Evolutionary conservation across 2,797 vertebrate genomes (phyloP), one percentile per base, ranked within the genome.

Genomic region (Phoebastria nigripes): DNA sequence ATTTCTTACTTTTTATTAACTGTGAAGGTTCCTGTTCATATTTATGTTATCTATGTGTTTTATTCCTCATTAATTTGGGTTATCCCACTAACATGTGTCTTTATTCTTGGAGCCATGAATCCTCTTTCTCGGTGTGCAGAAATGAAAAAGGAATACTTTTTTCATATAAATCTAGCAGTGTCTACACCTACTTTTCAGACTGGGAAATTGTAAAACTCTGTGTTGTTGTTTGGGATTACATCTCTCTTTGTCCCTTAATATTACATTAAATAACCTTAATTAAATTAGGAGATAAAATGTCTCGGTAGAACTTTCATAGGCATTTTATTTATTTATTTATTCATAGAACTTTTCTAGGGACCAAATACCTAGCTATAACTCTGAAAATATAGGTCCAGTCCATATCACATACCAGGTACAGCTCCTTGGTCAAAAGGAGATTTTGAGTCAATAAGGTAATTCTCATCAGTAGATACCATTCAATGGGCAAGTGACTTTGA

Each of bases 361-460:
- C 26, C 6, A 67, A 94, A 74, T 67, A 61, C 3, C 5, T 51
- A 21, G 2, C 3, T 39, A 12, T 41, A 86, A 49, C 4, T 70
- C 21, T 41, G 16, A 62, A 61, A 89, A 25, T 1, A 16, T 37
- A 74, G 6, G 24, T 78, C 46, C 15, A 56, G 24, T 78, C 46
- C 15, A 56, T 67, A 52, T 1, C 6, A 19, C 0, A 0, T 46
- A 24, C 8, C 11, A 70, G 6, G 5, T 51, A 37, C 4, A 83
- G 6, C 3, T 80, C 5, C 20, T 26, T 51, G 5, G 14, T 69
- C 39, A n/a, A 83, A 88, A 55, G 29, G 8, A 82, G 35, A 19
- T 63, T 85, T 87, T 56, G 8, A 59, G 25, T 31, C 15, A 41
- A 2, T 29, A 49, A 69, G 3, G 4, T 51, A 37, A 44, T 82